phyloP scores from a whole-genome alignment of 92 coral and sea anemone species.

The Palythoa grandiflora region DNA sequence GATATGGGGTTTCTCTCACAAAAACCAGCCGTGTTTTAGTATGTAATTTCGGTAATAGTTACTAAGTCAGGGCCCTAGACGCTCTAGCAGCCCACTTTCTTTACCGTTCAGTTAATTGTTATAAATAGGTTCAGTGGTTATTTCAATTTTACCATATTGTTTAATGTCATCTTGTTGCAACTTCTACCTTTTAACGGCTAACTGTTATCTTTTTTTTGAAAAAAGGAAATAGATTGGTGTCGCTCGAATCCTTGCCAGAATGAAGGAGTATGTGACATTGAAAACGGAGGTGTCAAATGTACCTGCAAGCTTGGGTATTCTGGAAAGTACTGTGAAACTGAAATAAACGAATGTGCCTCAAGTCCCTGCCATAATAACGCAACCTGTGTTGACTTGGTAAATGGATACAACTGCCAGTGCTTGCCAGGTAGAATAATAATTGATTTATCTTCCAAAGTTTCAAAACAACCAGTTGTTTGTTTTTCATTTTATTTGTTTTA shows the following conservation, averaged over 20 bases:
- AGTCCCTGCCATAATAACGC: neutral
- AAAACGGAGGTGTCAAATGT: neutral
- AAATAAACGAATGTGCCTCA: conserved; percentile 13
- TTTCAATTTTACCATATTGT: too few relatives aligned
- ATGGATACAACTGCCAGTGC: conserved; percentile 18
- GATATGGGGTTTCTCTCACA: too few relatives aligned
- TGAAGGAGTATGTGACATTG: neutral
- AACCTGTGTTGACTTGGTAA: neutral
- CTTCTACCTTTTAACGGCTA: neutral
- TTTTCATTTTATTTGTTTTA: too few relatives aligned
- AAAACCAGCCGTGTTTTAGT: too few relatives aligned
- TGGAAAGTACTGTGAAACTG: neutral
- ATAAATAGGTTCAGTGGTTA: too few relatives aligned
- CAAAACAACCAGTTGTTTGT: neutral
- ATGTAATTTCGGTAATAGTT: too few relatives aligned
- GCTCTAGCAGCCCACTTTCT: too few relatives aligned
- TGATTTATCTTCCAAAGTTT: neutral
- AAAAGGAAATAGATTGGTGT: conserved; percentile 4
- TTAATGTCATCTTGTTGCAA: neutral
- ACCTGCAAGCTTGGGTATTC: conserved; percentile 14
- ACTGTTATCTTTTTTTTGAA: neutral
- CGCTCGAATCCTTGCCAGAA: neutral
- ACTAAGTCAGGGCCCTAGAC: too few relatives aligned
- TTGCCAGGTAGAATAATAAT: neutral
- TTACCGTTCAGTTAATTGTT: too few relatives aligned